Evolutionary conservation across 2,888 invertebrate species (phyloP), one percentile per base, ranked within the genome.

Genomic region (Ophion ellenae): DNA sequence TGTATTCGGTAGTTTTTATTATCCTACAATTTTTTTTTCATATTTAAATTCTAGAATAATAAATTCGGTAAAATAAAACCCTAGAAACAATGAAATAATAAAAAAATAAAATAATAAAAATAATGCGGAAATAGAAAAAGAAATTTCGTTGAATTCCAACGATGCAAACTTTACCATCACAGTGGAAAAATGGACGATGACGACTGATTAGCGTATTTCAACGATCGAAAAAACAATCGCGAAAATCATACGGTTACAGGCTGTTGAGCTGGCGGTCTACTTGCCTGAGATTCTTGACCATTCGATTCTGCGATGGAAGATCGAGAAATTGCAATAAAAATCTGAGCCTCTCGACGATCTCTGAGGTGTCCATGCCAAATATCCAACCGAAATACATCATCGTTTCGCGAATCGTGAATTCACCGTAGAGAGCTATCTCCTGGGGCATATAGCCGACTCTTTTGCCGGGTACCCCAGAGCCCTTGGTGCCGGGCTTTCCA

Each of bases 391-490:
- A 99, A 94, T 98, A 99, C 96, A 97, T 97, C 97, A 99, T 97
- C 0, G 99, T 99, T 94, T 99, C 99, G 88, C 97, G 96, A 91
- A 99, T 98, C 57, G 98, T 97, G 95, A 99, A 98, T 95, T 98
- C 98, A 2, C 97, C 98, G 93, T 98, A 98, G 0, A 98, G 95
- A 0, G 98, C 98, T 83, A 98, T 98, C 94, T 98, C 98, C 91
- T 98, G 97, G 0, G 99, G 99, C 99, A 99, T 99, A 95, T 99
- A 99, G 75, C 99, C 99, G n/a, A 99, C 98, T 40, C 98, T 96
- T 92, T 97, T 97, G 11, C 99, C 99, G 0, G 99, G 99, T 20
- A 98, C 98, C 7, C 97, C 98, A 7, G 97, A 98, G n/a, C 96
- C 98, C 92, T 96, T 96, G 0, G 98, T 97, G 3, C 98, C 99